phyloP scores from a whole-genome alignment of 2,888 invertebrate genomes.

The Diabrotica balteata region DNA sequence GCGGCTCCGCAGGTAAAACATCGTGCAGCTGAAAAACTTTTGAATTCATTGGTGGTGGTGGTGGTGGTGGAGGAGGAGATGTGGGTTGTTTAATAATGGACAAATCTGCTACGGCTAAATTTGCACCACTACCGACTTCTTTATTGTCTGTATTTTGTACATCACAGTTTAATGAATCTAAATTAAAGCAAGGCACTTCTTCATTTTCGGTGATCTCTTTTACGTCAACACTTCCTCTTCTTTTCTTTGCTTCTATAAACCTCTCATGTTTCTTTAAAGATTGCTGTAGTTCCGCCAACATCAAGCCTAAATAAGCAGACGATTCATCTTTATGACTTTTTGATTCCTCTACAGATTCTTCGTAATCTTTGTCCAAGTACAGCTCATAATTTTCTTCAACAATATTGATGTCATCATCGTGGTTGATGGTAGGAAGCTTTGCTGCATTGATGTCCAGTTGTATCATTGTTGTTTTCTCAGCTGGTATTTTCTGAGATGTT shows the following conservation, averaged over 20 bases:
- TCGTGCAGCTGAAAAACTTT: conserved; percentile 22
- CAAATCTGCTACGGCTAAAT: background rate
- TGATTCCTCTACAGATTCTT: background rate
- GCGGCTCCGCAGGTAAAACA: conserved; percentile 6
- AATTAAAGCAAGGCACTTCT: conserved; percentile 37
- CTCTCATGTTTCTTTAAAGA: conserved; percentile 44
- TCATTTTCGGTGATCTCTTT: conserved; percentile 29
- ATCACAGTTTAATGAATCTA: conserved; percentile 21
- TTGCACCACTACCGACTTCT: background rate
- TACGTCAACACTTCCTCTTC: conserved; percentile 40
- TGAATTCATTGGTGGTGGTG: conserved; percentile 17
- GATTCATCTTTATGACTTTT: conserved; percentile 25
- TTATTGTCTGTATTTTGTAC: background rate
- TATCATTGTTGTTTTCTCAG: background rate
- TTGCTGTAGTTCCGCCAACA: conserved; percentile 45
- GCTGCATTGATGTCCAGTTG: background rate
- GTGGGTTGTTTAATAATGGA: background rate
- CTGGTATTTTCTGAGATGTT: conserved; percentile 27
- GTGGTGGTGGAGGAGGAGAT: conserved; percentile 31
- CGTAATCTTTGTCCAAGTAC: conserved; percentile 39
- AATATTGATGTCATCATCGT: conserved; percentile 41
- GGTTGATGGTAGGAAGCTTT: conserved; percentile 9
- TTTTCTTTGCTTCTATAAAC: conserved; percentile 44
- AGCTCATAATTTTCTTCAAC: conserved; percentile 46
- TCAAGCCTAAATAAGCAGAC: conserved; percentile 39